Base-by-base conservation (phyloP, 2,888 invertebrate species). In the Cosmorhoe ocellata region DNA sequence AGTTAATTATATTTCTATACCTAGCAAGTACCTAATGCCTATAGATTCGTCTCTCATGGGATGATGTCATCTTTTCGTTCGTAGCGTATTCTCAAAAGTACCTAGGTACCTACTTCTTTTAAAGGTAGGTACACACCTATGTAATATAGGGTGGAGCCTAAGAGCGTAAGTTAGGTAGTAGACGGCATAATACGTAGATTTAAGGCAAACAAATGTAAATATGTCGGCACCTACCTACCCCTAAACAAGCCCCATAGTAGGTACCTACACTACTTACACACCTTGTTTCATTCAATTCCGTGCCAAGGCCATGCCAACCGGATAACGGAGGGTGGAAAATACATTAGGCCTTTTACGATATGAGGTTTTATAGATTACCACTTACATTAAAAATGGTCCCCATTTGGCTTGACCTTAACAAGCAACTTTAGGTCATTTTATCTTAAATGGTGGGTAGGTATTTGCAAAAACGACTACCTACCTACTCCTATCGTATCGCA, bases 61-160 rank as follows among this genome's bases (percentile, higher is more conserved):
- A 81, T 88, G 88, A 89, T 88, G 88, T 89, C 89, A 89, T 82
- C 78, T 68, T 77, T 79, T 69, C 5, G 37, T 14, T 33, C 10
- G 66, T 68, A 70, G 70, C 73, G 71, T 74, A 76, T 43, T 24
- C 24, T 24, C 4, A 18, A 2, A 4, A 18, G 18, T 18, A 26
- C 22, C 8, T 42, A 41, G 26, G 14, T 50, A 18, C 45, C 47
- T 33, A 14, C 26, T 10, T 22, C 2, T 4, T 18, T 3, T 2
- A 4, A 18, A 18, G 3, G 4, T 18, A 18, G n/a, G n/a, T n/a
- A n/a, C n/a, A n/a, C n/a, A n/a, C n/a, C n/a, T n/a, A n/a, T n/a
- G n/a, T n/a, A n/a, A n/a, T n/a, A n/a, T n/a, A n/a, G n/a, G n/a
- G n/a, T n/a, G n/a, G n/a, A n/a, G n/a, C n/a, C n/a, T n/a, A n/a